Evolutionary conservation across 2,113 vertebrate genomes (phyloP).

Genomic region (Pogonocichla stellata): DNA sequence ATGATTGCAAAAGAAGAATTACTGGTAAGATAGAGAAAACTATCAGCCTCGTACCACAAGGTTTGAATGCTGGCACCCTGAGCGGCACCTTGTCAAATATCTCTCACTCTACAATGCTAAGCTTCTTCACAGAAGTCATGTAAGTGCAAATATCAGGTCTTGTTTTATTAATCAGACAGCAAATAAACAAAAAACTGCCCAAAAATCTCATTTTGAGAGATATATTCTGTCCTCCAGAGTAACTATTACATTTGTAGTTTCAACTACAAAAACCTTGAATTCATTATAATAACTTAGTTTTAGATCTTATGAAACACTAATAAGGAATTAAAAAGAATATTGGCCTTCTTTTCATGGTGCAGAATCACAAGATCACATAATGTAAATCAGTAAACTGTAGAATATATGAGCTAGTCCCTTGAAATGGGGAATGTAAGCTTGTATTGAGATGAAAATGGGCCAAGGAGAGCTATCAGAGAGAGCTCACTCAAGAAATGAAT

Average conservation of each 20-base stretch:
- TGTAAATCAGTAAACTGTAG: neutral
- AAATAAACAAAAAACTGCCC: neutral
- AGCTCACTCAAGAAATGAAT: neutral
- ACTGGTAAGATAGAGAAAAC: neutral
- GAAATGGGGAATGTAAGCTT: neutral
- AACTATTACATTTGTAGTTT: neutral
- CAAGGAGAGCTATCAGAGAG: neutral
- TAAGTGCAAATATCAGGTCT: neutral
- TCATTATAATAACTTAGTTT: neutral
- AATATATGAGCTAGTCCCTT: neutral
- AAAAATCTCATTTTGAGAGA: neutral
- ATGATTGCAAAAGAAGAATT: neutral
- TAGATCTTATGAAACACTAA: neutral
- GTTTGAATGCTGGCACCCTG: neutral
- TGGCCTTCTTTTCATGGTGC: neutral
- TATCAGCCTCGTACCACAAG: rapidly evolving
- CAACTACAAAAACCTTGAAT: neutral
- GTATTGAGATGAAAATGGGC: neutral
- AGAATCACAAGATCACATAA: neutral
- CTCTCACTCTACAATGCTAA: rapidly evolving
- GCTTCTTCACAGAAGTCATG: neutral
- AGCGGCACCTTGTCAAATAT: neutral
- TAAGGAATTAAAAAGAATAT: neutral
- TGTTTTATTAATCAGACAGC: neutral
- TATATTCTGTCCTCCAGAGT: neutral